phyloP scores from a whole-genome alignment of 2,888 invertebrate species.

The Eulithis prunata region DNA sequence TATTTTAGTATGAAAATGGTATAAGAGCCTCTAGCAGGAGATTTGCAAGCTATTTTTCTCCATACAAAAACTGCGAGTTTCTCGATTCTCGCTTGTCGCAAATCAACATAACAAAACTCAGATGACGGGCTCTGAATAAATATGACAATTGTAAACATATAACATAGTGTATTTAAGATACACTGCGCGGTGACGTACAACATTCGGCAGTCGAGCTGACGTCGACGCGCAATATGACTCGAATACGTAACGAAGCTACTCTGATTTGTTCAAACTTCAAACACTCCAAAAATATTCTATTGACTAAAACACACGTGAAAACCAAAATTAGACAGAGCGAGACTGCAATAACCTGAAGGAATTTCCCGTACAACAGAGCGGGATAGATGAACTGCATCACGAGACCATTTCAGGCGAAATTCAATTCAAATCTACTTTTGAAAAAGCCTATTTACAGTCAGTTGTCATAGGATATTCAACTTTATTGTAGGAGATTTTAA shows the following conservation, averaged over 20 bases:
- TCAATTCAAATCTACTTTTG: constrained; percentile 39
- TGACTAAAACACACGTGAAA: constrained; percentile 59
- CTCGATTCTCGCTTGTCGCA: no score
- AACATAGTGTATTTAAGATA: no score
- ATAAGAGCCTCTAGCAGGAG: no score
- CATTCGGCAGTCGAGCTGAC: no score
- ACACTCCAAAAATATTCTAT: constrained; percentile 62
- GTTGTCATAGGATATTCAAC: constrained; percentile 30
- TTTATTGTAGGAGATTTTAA: neutral
- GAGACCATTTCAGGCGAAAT: constrained; percentile 76
- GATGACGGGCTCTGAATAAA: no score
- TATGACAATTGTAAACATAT: no score
- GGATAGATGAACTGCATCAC: constrained; percentile 63
- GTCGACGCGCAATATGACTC: no score
- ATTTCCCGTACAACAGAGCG: constrained; percentile 44
- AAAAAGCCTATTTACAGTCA: constrained; percentile 45
- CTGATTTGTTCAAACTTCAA: constrained; percentile 19
- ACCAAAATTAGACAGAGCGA: constrained; percentile 54
- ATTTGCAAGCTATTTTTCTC: no score
- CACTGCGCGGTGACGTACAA: no score
- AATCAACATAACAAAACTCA: no score
- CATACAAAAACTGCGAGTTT: no score
- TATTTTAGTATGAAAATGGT: no score
- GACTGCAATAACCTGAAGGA: constrained; percentile 44
- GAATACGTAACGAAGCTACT: neutral